Percentiles rank a stretch among this genome's conserved stretches.
These are phyloP conservation scores for Steinernema feltiae DNA, from an alignment of 1,140 invertebrate species.

Conservation along the genomic window DNA sequence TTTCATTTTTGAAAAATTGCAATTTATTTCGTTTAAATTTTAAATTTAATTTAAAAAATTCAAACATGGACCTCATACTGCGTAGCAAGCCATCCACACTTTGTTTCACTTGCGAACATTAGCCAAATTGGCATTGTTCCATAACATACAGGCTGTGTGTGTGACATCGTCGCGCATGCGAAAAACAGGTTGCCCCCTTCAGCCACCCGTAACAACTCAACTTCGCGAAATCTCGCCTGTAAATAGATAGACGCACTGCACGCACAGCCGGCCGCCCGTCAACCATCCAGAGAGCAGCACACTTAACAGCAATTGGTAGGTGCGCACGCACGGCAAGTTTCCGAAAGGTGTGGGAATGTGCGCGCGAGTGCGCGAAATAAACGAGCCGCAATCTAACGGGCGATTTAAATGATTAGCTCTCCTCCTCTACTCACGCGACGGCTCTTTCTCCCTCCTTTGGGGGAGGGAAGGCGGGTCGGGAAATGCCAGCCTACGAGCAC, in stretches of 20 bases:
- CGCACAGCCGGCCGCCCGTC: no score
- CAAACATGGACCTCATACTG: no score
- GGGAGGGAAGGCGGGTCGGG: no score
- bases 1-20: no score
- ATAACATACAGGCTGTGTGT: not conserved
- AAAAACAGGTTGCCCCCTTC: slow-evolving; percentile 2
- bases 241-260: not conserved
- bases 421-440: no score
- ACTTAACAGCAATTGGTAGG: no score
- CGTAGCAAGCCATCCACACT: no score
- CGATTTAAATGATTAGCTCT: slow-evolving; percentile 13
- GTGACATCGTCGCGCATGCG: not conserved
- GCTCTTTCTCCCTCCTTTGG: no score
- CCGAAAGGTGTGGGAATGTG: not conserved
- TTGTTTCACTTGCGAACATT: not conserved
- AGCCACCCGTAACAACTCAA: not conserved
- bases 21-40: no score
- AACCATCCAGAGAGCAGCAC: no score
- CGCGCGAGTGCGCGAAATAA: not conserved
- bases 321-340: not conserved
- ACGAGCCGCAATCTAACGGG: not conserved
- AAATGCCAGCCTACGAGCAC: no score
- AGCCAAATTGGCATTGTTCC: not conserved
- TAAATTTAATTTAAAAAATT: no score
- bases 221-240: not conserved